Conservation (phyloP, 2,113 vertebrate species). For the Stegostoma tigrinum region DNA sequence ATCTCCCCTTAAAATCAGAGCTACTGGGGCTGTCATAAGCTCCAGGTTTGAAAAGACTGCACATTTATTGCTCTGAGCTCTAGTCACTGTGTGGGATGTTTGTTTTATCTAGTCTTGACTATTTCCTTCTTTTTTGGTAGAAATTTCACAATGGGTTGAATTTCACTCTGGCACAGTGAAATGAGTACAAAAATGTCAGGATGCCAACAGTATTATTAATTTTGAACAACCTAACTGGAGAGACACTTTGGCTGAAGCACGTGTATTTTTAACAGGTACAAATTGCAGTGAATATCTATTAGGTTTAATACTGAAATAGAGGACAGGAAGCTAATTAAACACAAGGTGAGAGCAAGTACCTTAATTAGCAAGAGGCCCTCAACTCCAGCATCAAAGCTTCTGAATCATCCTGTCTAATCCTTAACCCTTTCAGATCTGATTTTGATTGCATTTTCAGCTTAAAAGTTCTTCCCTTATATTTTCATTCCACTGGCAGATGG, state of each 20-base stretch:
- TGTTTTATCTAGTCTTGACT: background rate
- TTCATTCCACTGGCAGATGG: background rate
- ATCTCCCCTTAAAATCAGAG: background rate
- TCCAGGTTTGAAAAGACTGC: background rate
- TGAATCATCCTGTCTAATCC: background rate
- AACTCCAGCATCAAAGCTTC: background rate
- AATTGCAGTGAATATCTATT: conserved; percentile 34
- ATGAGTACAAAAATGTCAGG: background rate
- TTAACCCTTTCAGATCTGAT: background rate
- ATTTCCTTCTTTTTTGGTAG: background rate
- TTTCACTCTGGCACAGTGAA: background rate
- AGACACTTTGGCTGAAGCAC: conserved; percentile 23
- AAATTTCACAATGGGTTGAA: background rate
- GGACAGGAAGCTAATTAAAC: conserved; percentile 36
- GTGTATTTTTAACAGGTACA: conserved; percentile 27
- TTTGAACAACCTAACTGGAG: conserved; percentile 16
- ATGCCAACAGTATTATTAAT: conserved; percentile 14
- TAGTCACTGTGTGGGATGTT: background rate
- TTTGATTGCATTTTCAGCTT: background rate
- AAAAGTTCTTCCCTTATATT: background rate
- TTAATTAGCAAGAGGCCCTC: conserved; percentile 26
- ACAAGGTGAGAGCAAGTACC: conserved; percentile 27
- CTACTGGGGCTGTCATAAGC: background rate
- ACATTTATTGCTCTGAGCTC: background rate
- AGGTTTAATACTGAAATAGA: conserved; percentile 22